These are phyloP conservation scores for Campylorhamphus procurvoides DNA, from an alignment of 2,113 vertebrate species.

Conservation along the genomic window DNA sequence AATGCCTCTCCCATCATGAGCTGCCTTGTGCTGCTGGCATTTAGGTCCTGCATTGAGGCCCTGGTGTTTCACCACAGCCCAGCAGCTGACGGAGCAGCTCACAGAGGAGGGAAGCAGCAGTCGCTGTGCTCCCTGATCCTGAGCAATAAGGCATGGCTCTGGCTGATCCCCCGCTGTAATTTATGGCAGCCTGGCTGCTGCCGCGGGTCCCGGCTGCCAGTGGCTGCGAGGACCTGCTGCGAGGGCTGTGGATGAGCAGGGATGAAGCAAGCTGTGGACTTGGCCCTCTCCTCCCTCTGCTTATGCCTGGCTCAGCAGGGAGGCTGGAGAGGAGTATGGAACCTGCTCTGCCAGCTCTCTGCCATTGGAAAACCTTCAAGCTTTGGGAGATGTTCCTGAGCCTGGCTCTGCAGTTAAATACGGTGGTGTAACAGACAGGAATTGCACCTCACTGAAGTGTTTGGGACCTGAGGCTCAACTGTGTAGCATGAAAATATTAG, in stretches of 20 bases:
- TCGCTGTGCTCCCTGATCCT: neutral
- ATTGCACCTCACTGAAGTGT: neutral
- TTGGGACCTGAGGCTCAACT: neutral
- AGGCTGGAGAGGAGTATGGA: neutral
- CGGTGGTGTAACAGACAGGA: neutral
- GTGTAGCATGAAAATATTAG: neutral
- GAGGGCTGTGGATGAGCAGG: slow-evolving; percentile 48
- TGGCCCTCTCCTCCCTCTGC: slow-evolving; percentile 1
- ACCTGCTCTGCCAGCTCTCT: slow-evolving; percentile 23
- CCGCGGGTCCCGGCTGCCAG: neutral
- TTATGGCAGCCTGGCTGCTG: slow-evolving; percentile 41
- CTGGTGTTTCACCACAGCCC: neutral
- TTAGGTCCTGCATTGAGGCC: neutral
- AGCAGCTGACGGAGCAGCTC: neutral
- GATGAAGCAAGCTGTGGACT: slow-evolving; percentile 37
- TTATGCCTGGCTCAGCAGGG: slow-evolving; percentile 18
- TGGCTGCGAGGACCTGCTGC: slow-evolving; percentile 1
- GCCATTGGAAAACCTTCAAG: slow-evolving; percentile 23
- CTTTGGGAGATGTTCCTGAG: neutral
- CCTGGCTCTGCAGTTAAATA: neutral
- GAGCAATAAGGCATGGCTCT: neutral
- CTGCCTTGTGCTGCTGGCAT: neutral
- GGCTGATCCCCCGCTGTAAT: neutral
- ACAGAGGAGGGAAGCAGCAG: neutral
- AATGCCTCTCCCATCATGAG: neutral